Percentiles rank a stretch among this genome's conserved stretches.
phyloP scores from a whole-genome alignment of 2,888 invertebrate species.

The Sphinx pinastri region DNA sequence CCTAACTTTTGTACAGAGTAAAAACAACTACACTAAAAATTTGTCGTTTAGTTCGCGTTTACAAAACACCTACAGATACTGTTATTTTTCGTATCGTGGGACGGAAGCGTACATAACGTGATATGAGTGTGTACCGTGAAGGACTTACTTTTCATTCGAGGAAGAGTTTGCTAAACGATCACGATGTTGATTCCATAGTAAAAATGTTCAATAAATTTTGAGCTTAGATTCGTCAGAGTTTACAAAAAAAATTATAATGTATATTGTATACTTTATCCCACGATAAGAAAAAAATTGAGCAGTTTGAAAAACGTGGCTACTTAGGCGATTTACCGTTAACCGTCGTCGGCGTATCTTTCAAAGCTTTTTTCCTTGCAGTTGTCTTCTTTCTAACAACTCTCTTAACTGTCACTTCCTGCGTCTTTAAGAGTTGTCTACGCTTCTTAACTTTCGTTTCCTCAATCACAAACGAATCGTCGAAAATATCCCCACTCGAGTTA shows the following conservation, averaged over 20 bases:
- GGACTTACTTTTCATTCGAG: no score
- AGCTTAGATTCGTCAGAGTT: no score
- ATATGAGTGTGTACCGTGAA: no score
- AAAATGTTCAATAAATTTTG: no score
- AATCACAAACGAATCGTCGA: constrained; percentile 72
- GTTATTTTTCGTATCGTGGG: neutral
- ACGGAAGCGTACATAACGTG: neutral
- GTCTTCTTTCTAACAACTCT: constrained; percentile 70
- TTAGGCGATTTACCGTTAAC: constrained; percentile 70
- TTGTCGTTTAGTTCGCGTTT: neutral
- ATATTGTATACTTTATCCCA: constrained; percentile 21
- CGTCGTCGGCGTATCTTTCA: constrained; percentile 67
- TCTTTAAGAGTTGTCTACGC: constrained; percentile 61
- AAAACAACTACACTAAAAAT: neutral
- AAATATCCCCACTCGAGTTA: constrained; percentile 72
- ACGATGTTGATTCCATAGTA: no score
- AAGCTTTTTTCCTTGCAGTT: constrained; percentile 62
- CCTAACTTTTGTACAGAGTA: constrained; percentile 12
- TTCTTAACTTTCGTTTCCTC: constrained; percentile 67
- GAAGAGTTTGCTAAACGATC: no score
- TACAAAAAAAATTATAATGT: constrained; percentile 11
- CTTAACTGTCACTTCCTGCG: constrained; percentile 65
- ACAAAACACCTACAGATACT: neutral
- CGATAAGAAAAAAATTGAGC: neutral
- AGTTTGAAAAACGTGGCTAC: constrained; percentile 35